Evolutionary conservation across 2,888 invertebrate species (phyloP).

Genomic region (Cosmopolites sordidus): DNA sequence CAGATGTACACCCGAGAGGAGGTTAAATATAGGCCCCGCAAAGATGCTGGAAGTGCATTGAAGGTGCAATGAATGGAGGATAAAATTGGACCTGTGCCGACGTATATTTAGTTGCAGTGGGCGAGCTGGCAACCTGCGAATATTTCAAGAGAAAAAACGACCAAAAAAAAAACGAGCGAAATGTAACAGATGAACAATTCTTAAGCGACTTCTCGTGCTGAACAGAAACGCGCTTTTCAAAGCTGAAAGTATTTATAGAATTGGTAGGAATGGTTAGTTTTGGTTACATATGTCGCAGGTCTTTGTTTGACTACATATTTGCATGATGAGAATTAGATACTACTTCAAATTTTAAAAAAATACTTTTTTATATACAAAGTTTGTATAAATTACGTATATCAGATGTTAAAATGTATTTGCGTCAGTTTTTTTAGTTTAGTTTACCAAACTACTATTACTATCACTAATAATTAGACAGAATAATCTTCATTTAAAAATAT

Average conservation of each 20-base stretch:
- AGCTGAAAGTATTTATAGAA: not conserved
- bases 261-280: not conserved
- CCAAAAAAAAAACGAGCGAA: conserved; percentile 32
- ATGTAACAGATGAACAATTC: conserved; percentile 48
- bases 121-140: conserved; percentile 34
- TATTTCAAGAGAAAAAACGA: not conserved
- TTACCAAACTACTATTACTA: too few species aligned
- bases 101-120: conserved; percentile 51
- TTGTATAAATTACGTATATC: too few species aligned
- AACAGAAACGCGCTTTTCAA: conserved; percentile 8
- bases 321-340: too few species aligned
- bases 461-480: too few species aligned
- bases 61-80: conserved; percentile 50
- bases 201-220: conserved; percentile 28
- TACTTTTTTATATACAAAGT: too few species aligned
- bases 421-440: too few species aligned
- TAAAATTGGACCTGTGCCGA: conserved; percentile 50
- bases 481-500: too few species aligned
- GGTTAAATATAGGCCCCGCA: conserved; percentile 21
- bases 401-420: too few species aligned
- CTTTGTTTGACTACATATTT: too few species aligned
- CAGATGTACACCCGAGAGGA: conserved; percentile 14
- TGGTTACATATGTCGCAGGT: not conserved
- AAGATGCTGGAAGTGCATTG: conserved; percentile 27
- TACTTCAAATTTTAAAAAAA: too few species aligned